Evolutionary conservation across 2,888 invertebrate species (phyloP).

Genomic region (Capitulum mitella): DNA sequence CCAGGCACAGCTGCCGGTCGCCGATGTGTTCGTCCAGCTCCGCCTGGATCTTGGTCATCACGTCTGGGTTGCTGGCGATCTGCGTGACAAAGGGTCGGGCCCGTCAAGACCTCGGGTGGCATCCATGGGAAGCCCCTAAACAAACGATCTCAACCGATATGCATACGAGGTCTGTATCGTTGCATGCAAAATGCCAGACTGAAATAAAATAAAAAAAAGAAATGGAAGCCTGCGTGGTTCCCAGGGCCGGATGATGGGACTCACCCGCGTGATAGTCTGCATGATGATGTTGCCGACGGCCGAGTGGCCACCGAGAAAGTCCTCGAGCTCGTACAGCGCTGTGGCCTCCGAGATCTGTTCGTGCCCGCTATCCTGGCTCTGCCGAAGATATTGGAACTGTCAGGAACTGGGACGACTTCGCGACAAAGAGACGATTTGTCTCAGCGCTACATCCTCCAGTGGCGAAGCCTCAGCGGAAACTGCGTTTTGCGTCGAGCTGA

Average conservation of each 20-base stretch:
- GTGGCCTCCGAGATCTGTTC: conserved; percentile 59
- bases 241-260: conserved; percentile 37
- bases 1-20: conserved; percentile 42
- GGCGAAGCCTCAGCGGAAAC: no score
- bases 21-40: conserved; percentile 51
- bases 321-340: conserved; percentile 57
- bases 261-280: conserved; percentile 44
- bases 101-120: no score
- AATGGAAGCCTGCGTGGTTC: no score
- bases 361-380: conserved; percentile 29
- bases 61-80: conserved; percentile 49
- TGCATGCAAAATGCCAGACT: no score
- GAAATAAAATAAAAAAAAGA: no score
- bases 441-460: no score
- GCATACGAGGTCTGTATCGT: no score
- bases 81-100: neutral
- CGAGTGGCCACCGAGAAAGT: conserved; percentile 79
- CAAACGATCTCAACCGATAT: no score
- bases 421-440: no score
- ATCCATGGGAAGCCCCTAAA: no score
- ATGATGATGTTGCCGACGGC: conserved; percentile 78
- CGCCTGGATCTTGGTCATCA: conserved; percentile 55
- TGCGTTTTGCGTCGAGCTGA: no score
- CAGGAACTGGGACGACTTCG: no score
- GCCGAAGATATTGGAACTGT: neutral